phyloP scores from a whole-genome alignment of 2,888 invertebrate genomes.

The Sicus ferrugineus region DNA sequence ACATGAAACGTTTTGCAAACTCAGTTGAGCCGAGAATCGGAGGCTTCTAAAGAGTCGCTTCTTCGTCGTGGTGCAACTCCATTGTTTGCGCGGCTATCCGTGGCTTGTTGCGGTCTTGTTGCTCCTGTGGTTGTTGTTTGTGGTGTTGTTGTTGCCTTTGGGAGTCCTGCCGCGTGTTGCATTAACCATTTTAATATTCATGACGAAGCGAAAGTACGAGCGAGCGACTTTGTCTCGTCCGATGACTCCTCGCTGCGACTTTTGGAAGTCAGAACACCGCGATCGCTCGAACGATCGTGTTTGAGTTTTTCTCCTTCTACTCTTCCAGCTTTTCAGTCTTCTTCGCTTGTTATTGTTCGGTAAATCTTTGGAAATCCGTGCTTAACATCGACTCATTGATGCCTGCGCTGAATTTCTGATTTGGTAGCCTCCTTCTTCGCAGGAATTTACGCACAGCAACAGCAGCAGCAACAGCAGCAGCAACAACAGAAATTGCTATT shows the following conservation, averaged over 20 bases:
- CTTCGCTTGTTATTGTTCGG: conserved; percentile 38
- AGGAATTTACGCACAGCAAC: background rate
- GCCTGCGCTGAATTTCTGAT: conserved; percentile 35
- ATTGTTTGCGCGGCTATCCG: background rate
- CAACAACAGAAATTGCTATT: conserved; percentile 32
- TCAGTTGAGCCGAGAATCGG: background rate
- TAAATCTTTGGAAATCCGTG: background rate
- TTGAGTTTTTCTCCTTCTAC: background rate
- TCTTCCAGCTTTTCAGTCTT: conserved; percentile 43
- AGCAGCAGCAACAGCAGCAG: conserved; percentile 39
- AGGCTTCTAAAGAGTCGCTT: background rate
- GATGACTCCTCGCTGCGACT: conserved; percentile 1
- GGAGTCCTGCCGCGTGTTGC: conserved; percentile 16
- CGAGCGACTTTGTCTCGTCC: conserved; percentile 42
- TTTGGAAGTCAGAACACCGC: background rate
- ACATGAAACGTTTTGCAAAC: background rate
- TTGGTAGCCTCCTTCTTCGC: background rate
- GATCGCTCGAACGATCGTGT: background rate
- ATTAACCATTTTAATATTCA: conserved; percentile 52
- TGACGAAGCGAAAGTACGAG: conserved; percentile 51
- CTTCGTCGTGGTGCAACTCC: background rate
- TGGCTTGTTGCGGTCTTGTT: background rate
- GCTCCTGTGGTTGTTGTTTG: background rate
- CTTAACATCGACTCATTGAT: conserved; percentile 29
- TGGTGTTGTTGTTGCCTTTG: background rate